Conservation (phyloP, 2,888 invertebrate genomes). For the Drosophila koepferae region DNA sequence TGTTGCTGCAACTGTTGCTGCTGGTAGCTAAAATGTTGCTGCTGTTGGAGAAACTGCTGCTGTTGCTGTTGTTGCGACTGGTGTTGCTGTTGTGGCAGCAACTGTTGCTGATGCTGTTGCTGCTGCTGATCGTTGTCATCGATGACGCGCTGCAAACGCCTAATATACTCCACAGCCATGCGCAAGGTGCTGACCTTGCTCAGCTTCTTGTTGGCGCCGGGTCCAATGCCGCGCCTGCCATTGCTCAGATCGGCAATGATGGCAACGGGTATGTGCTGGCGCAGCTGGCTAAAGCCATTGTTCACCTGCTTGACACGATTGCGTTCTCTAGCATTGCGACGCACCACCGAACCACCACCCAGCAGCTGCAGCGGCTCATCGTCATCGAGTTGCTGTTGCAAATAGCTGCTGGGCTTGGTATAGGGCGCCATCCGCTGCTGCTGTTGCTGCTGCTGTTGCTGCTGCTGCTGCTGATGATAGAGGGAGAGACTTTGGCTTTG, state of each 20-base stretch:
- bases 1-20: constrained; percentile 45
- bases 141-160: constrained; percentile 89
- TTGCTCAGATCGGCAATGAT: constrained; percentile 90
- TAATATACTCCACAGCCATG: constrained; percentile 95
- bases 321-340: constrained; percentile 96
- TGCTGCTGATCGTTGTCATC: constrained; percentile 75
- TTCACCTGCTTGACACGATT: constrained; percentile 98
- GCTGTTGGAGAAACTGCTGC: constrained; percentile 48
- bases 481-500: constrained; percentile 37
- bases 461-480: constrained; percentile 37
- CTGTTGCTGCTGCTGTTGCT: constrained; percentile 39
- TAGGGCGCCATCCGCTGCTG: constrained; percentile 58
- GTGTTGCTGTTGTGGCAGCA: constrained; percentile 29
- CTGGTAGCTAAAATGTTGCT: constrained; percentile 45
- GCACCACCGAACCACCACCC: constrained; percentile 89
- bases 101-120: constrained; percentile 24
- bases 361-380: constrained; percentile 21
- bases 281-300: constrained; percentile 94
- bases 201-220: constrained; percentile 90
- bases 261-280: constrained; percentile 94
- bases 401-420: constrained; percentile 49
- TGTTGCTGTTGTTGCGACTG: constrained; percentile 33
- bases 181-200: constrained; percentile 95
- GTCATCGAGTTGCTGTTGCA: constrained; percentile 12
- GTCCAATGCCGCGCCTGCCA: constrained; percentile 89